phyloP scores from a whole-genome alignment of 1,140 invertebrate genomes.

The Spodoptera litura region DNA sequence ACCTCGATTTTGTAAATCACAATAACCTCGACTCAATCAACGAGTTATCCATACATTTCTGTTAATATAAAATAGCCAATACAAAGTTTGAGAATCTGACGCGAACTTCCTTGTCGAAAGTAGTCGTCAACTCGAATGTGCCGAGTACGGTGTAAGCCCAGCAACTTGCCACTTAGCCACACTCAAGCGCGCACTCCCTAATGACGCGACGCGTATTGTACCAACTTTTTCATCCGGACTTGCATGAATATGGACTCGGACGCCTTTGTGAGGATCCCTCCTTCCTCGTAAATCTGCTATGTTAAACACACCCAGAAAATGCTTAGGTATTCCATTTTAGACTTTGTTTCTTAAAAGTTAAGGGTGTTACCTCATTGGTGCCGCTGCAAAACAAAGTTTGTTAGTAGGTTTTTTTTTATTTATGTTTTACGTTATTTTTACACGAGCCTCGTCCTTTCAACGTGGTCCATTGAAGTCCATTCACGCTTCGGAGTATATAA shows the following conservation, averaged over 20 bases:
- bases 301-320: conserved; percentile 32
- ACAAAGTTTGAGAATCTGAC: background rate
- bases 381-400: conserved; percentile 43
- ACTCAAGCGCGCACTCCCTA: conserved; percentile 58
- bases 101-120: conserved; percentile 29
- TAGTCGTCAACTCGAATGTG: conserved; percentile 18
- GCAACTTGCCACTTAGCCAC: conserved; percentile 67
- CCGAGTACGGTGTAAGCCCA: conserved; percentile 30
- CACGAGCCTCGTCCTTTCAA: conserved; percentile 62
- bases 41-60: no score
- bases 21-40: no score
- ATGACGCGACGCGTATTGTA: conserved; percentile 69
- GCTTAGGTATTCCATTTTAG: conserved; percentile 42
- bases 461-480: conserved; percentile 59
- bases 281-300: conserved; percentile 46
- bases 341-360: conserved; percentile 45
- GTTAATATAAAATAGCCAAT: no score
- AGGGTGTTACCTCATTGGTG: background rate
- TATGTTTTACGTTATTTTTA: conserved; percentile 69
- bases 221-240: conserved; percentile 66
- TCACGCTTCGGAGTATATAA: conserved; percentile 61
- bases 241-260: conserved; percentile 64
- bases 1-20: background rate
- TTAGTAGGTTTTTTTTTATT: conserved; percentile 60
- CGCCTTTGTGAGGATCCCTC: conserved; percentile 58